Evolutionary conservation across 1,140 invertebrate species (phyloP), one percentile per base, ranked within the genome.

Genomic region (Brachionus rotundiformis): DNA sequence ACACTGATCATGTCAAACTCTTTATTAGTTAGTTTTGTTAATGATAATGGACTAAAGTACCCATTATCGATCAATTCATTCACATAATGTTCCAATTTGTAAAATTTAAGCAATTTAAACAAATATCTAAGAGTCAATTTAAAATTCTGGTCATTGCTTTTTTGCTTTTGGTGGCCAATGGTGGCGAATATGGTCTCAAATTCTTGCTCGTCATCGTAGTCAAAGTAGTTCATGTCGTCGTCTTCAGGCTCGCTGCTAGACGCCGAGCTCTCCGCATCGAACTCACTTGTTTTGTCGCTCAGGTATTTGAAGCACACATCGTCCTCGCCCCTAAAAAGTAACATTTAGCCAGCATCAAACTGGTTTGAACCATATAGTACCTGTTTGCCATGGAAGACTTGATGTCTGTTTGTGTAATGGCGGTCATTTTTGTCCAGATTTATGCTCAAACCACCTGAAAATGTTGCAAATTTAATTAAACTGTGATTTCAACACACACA

Each of bases 31-130:
- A 73, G 68, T 11, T 73, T 73, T 25, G 36, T 25, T 31, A 73
- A 73, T 44, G 68, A 41, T n/a, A 73, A 44, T 44, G 68, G 68
- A 73, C 39, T 73, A 19, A 73, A 31, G 36, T 31, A 73, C 10
- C 36, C 36, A 73, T 73, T 47, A 27, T 73, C 68, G 13, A 73
- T 47, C 36, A 73, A 73, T 13, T 73, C 68, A 11, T 44, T 73
- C 39, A 13, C 41, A 47, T 73, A 73, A 31, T 73, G 68, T 47
- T 73, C 68, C 41, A 73, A 16, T 27, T 73, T 73, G 36, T 73
- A 73, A 44, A 73, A 73, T 73, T 73, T 73, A 11, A 73, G 41
- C 10, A 73, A 44, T 73, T 73, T 73, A 29, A 73, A 73, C 41
- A 73, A 73, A 44, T 73, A 73, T 44, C 44, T 73, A 25, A 73